Conservation (phyloP, 2,888 invertebrate species). For the Herminia tarsipennalis region DNA sequence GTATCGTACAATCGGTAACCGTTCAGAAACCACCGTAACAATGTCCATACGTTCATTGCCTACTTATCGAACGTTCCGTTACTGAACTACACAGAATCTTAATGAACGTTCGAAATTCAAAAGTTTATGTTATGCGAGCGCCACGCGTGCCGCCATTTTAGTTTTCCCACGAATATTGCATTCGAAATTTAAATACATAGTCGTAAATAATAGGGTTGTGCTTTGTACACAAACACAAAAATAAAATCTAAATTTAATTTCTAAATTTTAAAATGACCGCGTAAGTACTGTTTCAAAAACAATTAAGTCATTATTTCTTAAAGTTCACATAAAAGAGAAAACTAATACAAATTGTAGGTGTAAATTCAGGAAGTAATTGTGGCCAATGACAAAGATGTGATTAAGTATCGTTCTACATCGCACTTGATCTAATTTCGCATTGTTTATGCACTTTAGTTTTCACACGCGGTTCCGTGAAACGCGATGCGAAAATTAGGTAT, state of each 20-base stretch:
- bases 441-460: conserved; percentile 44
- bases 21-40: conserved; percentile 44
- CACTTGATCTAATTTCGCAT: conserved; percentile 60
- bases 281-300: not conserved
- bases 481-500: conserved; percentile 43
- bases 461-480: conserved; percentile 47
- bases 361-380: conserved; percentile 42
- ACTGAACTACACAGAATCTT: conserved; percentile 41
- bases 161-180: conserved; percentile 38
- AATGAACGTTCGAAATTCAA: conserved; percentile 44
- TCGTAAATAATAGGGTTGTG: conserved; percentile 4
- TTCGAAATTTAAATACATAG: conserved; percentile 14
- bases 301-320: conserved; percentile 10
- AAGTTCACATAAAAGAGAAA: conserved; percentile 34
- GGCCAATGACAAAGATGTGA: conserved; percentile 45
- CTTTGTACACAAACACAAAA: conserved; percentile 3
- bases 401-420: conserved; percentile 33
- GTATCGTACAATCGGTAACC: conserved; percentile 32
- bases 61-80: conserved; percentile 48
- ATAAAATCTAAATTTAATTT: not conserved
- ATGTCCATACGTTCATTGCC: conserved; percentile 36
- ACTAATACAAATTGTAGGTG: conserved; percentile 31
- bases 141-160: conserved; percentile 34
- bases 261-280: conserved; percentile 1
- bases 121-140: conserved; percentile 30